phyloP scores from a whole-genome alignment of 2,888 invertebrate species.

The Temnothorax unifasciatus region DNA sequence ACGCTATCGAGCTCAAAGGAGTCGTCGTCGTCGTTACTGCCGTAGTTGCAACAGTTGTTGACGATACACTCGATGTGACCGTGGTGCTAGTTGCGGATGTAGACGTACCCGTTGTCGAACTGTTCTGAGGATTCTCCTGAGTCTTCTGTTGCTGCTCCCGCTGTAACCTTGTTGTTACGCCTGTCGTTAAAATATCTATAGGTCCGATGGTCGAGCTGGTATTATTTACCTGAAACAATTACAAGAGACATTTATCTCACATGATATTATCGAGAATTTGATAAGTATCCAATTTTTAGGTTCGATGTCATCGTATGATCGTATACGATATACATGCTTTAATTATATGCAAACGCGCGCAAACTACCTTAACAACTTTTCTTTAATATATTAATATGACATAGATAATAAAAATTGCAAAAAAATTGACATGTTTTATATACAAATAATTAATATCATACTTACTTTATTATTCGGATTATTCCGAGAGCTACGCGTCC shows the following conservation, averaged over 20 bases:
- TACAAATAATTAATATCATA: not conserved
- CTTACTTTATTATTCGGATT: slow-evolving; percentile 89
- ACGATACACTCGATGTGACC: slow-evolving; percentile 77
- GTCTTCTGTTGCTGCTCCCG: slow-evolving; percentile 92
- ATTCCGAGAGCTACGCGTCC: slow-evolving; percentile 90
- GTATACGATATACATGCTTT: not conserved
- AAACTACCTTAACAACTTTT: not conserved
- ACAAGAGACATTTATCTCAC: slow-evolving; percentile 1
- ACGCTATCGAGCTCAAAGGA: slow-evolving; percentile 77
- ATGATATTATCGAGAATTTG: not conserved
- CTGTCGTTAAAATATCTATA: slow-evolving; percentile 91
- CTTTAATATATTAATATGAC: not conserved
- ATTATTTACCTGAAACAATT: slow-evolving; percentile 84
- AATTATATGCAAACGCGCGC: too few relatives aligned
- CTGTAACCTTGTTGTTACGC: slow-evolving; percentile 94
- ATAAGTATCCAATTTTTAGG: not conserved
- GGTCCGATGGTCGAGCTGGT: slow-evolving; percentile 84
- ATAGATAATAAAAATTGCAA: not conserved
- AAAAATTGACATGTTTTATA: not conserved
- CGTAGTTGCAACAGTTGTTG: slow-evolving; percentile 78
- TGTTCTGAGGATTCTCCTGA: slow-evolving; percentile 86
- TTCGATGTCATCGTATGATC: not conserved
- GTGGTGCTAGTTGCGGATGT: slow-evolving; percentile 79
- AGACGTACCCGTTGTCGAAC: slow-evolving; percentile 77
- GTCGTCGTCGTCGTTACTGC: slow-evolving; percentile 79